These are phyloP conservation scores for Drosophila tripunctata DNA, from an alignment of 2,888 invertebrate species.

Conservation along the genomic window DNA sequence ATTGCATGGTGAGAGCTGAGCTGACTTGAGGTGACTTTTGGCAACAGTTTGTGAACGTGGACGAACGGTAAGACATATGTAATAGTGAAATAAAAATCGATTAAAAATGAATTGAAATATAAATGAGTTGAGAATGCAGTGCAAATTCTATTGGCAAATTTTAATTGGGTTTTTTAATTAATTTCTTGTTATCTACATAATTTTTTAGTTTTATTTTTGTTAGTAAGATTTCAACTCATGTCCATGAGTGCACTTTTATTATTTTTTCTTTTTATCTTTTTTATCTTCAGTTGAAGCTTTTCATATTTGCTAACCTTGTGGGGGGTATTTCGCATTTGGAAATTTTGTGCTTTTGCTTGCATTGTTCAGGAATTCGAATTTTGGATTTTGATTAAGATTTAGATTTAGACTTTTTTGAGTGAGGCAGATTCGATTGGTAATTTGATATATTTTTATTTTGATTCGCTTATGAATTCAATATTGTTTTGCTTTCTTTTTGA, in stretches of 20 bases:
- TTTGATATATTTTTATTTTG: constrained; percentile 35
- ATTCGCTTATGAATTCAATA: constrained; percentile 4
- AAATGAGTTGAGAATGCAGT: constrained; percentile 57
- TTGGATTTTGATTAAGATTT: constrained; percentile 25
- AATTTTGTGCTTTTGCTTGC: constrained; percentile 78
- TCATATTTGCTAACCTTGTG: constrained; percentile 71
- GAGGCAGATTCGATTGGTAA: constrained; percentile 56
- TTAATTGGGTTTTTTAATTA: constrained; percentile 20
- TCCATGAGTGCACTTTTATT: background rate
- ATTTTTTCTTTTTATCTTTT: background rate
- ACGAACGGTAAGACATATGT: background rate
- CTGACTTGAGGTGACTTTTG: constrained; percentile 19
- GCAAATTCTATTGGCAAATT: constrained; percentile 70
- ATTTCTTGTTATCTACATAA: background rate
- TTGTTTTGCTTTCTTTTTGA: constrained; percentile 8
- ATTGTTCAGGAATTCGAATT: constrained; percentile 47
- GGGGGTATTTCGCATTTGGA: constrained; percentile 74
- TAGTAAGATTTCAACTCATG: constrained; percentile 12
- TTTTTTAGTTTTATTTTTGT: constrained; percentile 2
- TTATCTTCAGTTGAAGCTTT: constrained; percentile 2
- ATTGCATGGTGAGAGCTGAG: constrained; percentile 24
- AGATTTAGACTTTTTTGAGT: constrained; percentile 25
- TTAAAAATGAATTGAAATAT: background rate
- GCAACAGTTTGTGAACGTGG: constrained; percentile 16
- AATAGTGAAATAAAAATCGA: background rate